These are phyloP conservation scores for Lepus timidus DNA, from an alignment of 2,113 vertebrate species.

Conservation along the genomic window DNA sequence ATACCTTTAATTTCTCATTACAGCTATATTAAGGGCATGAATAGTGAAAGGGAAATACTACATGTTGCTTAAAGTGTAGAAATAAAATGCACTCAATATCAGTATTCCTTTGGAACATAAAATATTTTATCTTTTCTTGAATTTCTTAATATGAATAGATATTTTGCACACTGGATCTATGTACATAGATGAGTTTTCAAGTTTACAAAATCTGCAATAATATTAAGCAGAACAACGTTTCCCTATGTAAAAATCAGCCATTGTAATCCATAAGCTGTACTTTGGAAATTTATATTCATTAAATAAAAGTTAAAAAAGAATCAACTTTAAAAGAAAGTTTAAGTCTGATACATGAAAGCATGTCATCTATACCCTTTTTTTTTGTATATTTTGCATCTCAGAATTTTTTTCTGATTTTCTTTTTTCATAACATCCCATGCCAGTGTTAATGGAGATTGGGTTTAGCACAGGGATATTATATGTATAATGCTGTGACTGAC, in stretches of 20 bases:
- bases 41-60: neutral
- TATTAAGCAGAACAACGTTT: neutral
- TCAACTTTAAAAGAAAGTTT: neutral
- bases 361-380: too few species aligned
- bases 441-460: neutral
- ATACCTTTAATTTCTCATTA: neutral
- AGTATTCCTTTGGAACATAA: neutral
- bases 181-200: neutral
- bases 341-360: neutral
- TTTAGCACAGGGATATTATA: accelerated
- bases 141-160: neutral
- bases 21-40: neutral
- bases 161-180: neutral
- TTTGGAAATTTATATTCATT: too few species aligned
- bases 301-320: too few species aligned
- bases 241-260: neutral
- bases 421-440: neutral
- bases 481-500: neutral
- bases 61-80: neutral
- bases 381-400: too few species aligned
- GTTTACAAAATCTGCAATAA: neutral
- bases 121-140: neutral
- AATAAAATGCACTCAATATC: neutral
- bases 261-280: too few species aligned
- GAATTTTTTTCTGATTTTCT: neutral